Evolutionary conservation across 2,113 vertebrate species (phyloP), one percentile per base, ranked within the genome.

Genomic region (Larimichthys polyactis): DNA sequence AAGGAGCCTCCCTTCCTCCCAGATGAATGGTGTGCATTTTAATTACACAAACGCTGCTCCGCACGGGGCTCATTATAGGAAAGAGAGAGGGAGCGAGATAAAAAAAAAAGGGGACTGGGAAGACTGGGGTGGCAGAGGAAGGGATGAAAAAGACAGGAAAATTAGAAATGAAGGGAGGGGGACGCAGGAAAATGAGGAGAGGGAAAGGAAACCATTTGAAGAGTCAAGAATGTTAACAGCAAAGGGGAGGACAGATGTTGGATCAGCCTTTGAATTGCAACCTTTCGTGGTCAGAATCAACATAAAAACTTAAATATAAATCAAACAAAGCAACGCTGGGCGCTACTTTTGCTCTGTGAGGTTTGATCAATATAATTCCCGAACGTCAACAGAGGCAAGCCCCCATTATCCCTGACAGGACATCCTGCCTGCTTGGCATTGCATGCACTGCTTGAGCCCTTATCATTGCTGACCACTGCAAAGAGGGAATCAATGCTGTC

Each of bases 1-100:
- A 91, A 91, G 92, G 91, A 92, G 89, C 88, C 90, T 91, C 90
- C 90, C 91, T 93, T 92, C 90, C 91, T 93, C 93, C 90, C 92
- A 90, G 88, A 93, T 89, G 91, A 94, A 93, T 90, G 92, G 78
- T 87, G 88, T 81, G 88, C 80, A 88, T 92, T 93, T 93, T 94
- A 94, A 94, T 94, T 94, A 94, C 90, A 92, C 24, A 20, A 91
- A 84, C 58, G 64, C 81, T 57, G 78, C 82, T 86, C 69, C 17
- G 27, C 83, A 88, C 74, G 82, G 81, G 82, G 80, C 86, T 93
- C 84, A 81, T 93, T 90, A 91, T 64, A 79, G 79, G 84, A 91
- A 67, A 76, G 44, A 71, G 70, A 67, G 75, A 81, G 62, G 54
- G 70, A 65, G 32, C 64, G 78, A 69, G 64, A 65, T 14, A 17